Percentiles rank a stretch among this genome's conserved stretches.
phyloP scores from a whole-genome alignment of 2,797 vertebrate genomes.

The Merluccius polli region DNA sequence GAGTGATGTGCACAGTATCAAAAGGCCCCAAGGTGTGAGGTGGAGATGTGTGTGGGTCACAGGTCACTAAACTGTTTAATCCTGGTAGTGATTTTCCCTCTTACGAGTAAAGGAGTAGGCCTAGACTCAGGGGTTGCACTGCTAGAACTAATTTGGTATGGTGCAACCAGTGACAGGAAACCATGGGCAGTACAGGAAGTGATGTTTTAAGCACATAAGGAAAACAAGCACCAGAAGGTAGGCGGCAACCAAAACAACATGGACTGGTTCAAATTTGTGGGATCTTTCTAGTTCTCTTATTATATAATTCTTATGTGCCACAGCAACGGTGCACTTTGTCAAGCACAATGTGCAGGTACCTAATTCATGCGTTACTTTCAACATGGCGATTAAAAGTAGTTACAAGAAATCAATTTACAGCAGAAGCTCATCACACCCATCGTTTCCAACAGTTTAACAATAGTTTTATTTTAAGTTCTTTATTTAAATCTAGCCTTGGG shows the following conservation, averaged over 20 bases:
- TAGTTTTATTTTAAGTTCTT: conserved; percentile 14
- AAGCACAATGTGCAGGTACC: background rate
- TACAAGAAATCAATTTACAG: background rate
- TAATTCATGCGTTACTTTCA: background rate
- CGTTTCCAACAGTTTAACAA: conserved; percentile 13
- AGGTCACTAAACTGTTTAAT: background rate
- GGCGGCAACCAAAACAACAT: background rate
- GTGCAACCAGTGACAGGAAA: background rate
- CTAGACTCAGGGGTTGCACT: background rate
- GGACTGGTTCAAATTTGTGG: background rate
- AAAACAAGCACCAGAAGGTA: background rate
- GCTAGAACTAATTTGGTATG: conserved; percentile 1
- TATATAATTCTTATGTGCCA: background rate
- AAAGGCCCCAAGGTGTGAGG: background rate
- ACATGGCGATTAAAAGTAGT: background rate
- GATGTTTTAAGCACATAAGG: background rate
- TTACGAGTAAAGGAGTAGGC: background rate
- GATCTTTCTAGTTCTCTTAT: background rate
- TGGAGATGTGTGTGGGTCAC: background rate
- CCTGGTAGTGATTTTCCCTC: background rate
- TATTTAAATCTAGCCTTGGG: background rate
- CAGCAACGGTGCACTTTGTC: background rate
- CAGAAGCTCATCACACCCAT: background rate
- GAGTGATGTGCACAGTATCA: background rate
- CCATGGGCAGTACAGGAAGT: conserved; percentile 4